Conservation (phyloP, 2,797 vertebrate genomes). For the Hafferia zeledoni region DNA sequence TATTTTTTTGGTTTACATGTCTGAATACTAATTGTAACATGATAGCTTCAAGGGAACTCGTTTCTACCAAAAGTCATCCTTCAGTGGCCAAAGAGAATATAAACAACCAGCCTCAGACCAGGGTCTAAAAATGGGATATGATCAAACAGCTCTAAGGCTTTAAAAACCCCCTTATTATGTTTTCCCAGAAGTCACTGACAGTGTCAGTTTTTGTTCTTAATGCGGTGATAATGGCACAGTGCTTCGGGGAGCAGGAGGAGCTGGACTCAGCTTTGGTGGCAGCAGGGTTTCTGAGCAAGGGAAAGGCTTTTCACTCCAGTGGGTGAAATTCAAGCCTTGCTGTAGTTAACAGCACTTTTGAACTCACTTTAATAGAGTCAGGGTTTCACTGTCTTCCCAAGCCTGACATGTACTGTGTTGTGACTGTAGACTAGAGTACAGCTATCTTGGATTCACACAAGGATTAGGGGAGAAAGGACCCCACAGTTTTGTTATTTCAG, state of each 20-base stretch:
- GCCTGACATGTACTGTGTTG: background rate
- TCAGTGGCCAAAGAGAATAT: conserved; percentile 59
- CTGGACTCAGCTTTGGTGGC: background rate
- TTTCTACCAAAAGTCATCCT: conserved; percentile 60
- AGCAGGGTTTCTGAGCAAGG: background rate
- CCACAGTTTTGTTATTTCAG: background rate
- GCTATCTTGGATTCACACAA: background rate
- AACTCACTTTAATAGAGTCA: background rate
- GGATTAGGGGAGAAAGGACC: background rate
- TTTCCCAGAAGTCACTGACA: conserved; percentile 57
- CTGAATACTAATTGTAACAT: conserved; percentile 73
- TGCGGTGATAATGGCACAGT: conserved; percentile 15
- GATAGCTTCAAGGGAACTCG: conserved; percentile 67
- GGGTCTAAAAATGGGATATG: conserved; percentile 57
- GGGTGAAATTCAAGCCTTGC: background rate
- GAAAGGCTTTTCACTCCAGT: background rate
- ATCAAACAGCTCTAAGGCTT: conserved; percentile 59
- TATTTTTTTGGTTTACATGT: conserved; percentile 69
- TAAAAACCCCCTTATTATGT: conserved; percentile 44
- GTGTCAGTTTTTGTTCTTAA: conserved; percentile 37
- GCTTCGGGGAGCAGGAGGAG: background rate
- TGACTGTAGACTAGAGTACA: background rate
- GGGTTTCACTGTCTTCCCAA: background rate
- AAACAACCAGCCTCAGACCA: conserved; percentile 67
- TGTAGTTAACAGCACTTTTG: background rate